Evolutionary conservation across 2,113 vertebrate species (phyloP).

Genomic region (Neolamprologus falcicula): DNA sequence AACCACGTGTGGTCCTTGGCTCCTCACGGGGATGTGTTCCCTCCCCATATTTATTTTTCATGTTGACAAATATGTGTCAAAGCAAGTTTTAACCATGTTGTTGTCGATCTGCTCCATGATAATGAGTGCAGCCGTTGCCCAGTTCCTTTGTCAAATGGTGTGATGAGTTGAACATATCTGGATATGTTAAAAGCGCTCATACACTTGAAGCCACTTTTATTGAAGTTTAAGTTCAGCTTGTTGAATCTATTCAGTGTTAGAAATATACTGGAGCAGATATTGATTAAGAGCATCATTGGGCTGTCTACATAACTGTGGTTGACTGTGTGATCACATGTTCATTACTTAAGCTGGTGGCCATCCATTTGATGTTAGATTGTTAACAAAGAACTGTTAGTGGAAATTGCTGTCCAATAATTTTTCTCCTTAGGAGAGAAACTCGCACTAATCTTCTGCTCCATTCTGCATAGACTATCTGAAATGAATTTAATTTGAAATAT

Average conservation of each 20-base stretch:
- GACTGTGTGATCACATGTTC: fast-evolving
- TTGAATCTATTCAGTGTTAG: not conserved
- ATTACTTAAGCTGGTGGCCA: not conserved
- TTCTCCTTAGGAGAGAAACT: not conserved
- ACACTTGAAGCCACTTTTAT: too few relatives aligned
- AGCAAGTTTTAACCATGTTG: too few relatives aligned
- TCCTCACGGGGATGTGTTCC: too few relatives aligned
- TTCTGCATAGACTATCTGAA: not conserved
- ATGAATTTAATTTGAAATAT: not conserved
- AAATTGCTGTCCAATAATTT: not conserved
- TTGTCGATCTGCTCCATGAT: too few relatives aligned
- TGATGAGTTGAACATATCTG: too few relatives aligned
- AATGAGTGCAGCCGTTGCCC: too few relatives aligned
- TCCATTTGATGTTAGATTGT: not conserved
- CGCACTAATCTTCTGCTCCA: not conserved
- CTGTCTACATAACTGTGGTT: not conserved
- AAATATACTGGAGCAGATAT: not conserved
- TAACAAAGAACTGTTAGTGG: not conserved
- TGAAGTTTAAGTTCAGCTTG: not conserved
- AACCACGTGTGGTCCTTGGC: fast-evolving
- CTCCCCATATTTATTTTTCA: too few relatives aligned
- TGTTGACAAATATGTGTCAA: too few relatives aligned
- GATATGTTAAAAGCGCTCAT: fast-evolving
- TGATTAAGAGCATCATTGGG: not conserved
- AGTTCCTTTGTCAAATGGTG: too few relatives aligned